Evolutionary conservation across 2,888 invertebrate species (phyloP).

Genomic region (Rhagonycha lutea): DNA sequence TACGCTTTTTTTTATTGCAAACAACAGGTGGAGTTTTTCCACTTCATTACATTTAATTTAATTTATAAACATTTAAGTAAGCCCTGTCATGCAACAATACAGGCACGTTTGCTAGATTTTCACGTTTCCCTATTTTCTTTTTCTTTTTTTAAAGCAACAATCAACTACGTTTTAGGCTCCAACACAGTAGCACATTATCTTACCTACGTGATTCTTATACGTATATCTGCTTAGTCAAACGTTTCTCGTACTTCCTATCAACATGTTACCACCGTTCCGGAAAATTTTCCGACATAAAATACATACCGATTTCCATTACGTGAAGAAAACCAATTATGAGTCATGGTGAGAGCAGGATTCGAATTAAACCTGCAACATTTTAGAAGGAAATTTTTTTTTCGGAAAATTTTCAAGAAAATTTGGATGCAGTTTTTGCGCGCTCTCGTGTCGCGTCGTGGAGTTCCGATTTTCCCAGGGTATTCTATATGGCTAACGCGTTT

Average conservation of each 20-base stretch:
- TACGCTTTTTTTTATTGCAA: background rate
- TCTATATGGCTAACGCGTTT: slow-evolving; percentile 29
- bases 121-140: background rate
- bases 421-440: slow-evolving; percentile 25
- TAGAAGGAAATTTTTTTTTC: background rate
- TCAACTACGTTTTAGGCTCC: background rate
- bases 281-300: background rate
- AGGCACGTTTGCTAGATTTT: background rate
- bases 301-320: background rate
- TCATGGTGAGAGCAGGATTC: background rate
- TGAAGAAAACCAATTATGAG: background rate
- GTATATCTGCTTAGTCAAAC: background rate
- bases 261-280: background rate
- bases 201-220: slow-evolving; percentile 3
- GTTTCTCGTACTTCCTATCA: background rate
- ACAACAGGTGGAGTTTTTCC: background rate
- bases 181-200: background rate
- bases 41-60: background rate
- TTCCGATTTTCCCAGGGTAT: slow-evolving; percentile 36
- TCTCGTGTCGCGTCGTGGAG: slow-evolving; percentile 27
- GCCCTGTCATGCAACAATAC: background rate
- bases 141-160: background rate
- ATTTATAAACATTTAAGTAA: background rate
- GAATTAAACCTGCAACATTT: background rate
- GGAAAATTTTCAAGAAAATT: background rate